Percentiles rank a stretch among this genome's conserved stretches.
These are phyloP conservation scores for Ganaspis sp. DNA, from an alignment of 1,140 invertebrate species.

Conservation along the genomic window DNA sequence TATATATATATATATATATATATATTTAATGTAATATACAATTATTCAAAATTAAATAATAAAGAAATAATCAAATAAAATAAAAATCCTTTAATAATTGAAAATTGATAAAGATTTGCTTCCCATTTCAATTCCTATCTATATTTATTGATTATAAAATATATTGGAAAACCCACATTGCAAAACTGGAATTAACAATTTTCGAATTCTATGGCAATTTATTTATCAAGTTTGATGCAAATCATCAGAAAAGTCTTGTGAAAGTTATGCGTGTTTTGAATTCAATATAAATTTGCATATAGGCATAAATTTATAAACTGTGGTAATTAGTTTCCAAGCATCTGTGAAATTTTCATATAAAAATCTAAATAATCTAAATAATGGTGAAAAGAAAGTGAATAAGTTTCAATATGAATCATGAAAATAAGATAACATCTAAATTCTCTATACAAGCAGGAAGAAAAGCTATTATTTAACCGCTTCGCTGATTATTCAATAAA, in stretches of 20 bases:
- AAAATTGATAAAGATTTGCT: too few species aligned
- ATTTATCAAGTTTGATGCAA: too few species aligned
- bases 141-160: too few species aligned
- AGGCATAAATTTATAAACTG: neutral
- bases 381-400: neutral
- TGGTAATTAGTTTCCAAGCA: neutral
- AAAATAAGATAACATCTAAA: constrained; percentile 11
- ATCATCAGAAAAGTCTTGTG: neutral
- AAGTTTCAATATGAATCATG: constrained; percentile 13
- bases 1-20: too few species aligned
- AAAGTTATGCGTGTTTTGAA: neutral
- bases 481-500: constrained; percentile 19
- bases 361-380: neutral
- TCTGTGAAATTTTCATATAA: neutral
- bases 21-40: too few species aligned
- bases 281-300: neutral
- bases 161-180: too few species aligned
- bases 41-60: too few species aligned
- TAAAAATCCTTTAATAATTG: too few species aligned
- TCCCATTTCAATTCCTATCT: too few species aligned
- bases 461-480: constrained; percentile 17
- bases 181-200: too few species aligned
- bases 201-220: too few species aligned
- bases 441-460: neutral
- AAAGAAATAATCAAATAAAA: too few species aligned